Evolutionary conservation across 2,888 invertebrate genomes (phyloP).

Genomic region (Clunio marinus): DNA sequence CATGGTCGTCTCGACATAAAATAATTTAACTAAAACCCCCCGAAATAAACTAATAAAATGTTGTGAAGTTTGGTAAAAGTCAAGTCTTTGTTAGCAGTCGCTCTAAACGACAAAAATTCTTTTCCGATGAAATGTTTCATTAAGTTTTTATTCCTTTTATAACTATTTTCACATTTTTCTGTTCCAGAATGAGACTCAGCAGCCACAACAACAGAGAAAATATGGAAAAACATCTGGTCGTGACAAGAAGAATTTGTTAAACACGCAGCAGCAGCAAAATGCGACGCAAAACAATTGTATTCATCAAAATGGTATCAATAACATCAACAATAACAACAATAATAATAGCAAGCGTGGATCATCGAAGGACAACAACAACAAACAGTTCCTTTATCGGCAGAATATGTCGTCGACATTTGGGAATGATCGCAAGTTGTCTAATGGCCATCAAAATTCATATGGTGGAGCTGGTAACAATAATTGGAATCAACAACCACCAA

Average conservation of each 20-base stretch:
- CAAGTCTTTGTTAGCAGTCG: too few species aligned
- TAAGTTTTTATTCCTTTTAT: too few species aligned
- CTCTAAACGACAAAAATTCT: too few species aligned
- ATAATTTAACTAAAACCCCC: too few species aligned
- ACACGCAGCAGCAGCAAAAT: too few species aligned
- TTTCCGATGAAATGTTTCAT: background rate
- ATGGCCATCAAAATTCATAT: background rate
- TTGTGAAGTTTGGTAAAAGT: too few species aligned
- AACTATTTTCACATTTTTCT: too few species aligned
- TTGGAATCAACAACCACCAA: background rate
- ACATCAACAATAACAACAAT: constrained; percentile 11
- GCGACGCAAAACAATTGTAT: constrained; percentile 47
- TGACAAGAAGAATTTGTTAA: constrained; percentile 41
- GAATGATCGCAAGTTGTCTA: background rate
- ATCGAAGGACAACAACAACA: constrained; percentile 11
- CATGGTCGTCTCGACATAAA: too few species aligned
- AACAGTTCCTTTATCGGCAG: constrained; percentile 22
- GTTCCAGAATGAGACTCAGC: constrained; percentile 21
- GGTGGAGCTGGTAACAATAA: background rate
- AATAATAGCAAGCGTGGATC: background rate
- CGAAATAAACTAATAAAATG: too few species aligned
- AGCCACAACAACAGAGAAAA: constrained; percentile 43
- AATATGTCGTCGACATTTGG: background rate
- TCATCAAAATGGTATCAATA: too few species aligned
- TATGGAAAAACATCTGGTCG: constrained; percentile 51